A percentile compares a stretch with the other conserved stretches of the same genome.
These are phyloP conservation scores for Stratiomys singularior DNA, from an alignment of 2,888 invertebrate genomes.

Conservation along the genomic window DNA sequence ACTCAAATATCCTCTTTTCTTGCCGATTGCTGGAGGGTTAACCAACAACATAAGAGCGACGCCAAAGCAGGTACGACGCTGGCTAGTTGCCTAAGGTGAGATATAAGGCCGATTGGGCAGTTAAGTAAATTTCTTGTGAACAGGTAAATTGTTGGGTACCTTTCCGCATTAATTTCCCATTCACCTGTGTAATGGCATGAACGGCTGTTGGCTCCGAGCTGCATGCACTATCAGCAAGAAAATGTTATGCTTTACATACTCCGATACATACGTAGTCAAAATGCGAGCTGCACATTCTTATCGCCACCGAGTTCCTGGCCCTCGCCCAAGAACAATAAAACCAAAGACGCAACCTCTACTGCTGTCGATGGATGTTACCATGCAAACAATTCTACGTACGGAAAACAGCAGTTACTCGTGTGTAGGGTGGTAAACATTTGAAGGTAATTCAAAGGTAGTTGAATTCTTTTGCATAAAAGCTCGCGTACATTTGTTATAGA, in stretches of 20 bases:
- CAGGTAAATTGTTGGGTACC: constrained; percentile 42
- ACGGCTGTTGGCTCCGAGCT: constrained; percentile 30
- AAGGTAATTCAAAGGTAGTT: no score
- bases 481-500: no score
- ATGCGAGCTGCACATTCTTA: constrained; percentile 20
- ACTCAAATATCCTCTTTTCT: no score
- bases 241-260: constrained; percentile 37
- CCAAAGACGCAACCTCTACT: neutral
- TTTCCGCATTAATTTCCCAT: constrained; percentile 39
- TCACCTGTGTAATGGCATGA: constrained; percentile 35
- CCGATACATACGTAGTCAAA: constrained; percentile 9
- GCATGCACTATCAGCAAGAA: constrained; percentile 37
- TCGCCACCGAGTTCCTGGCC: neutral
- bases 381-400: neutral
- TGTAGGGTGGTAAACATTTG: neutral
- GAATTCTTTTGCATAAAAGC: no score
- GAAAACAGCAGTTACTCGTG: no score
- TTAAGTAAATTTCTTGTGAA: constrained; percentile 43
- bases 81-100: constrained; percentile 10
- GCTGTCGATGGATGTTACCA: neutral
- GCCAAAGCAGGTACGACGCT: constrained; percentile 3
- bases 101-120: constrained; percentile 37
- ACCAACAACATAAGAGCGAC: neutral
- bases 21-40: constrained; percentile 5
- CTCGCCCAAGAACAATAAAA: neutral